Conservation (phyloP, 2,113 vertebrate species). For the Perca fluviatilis region DNA sequence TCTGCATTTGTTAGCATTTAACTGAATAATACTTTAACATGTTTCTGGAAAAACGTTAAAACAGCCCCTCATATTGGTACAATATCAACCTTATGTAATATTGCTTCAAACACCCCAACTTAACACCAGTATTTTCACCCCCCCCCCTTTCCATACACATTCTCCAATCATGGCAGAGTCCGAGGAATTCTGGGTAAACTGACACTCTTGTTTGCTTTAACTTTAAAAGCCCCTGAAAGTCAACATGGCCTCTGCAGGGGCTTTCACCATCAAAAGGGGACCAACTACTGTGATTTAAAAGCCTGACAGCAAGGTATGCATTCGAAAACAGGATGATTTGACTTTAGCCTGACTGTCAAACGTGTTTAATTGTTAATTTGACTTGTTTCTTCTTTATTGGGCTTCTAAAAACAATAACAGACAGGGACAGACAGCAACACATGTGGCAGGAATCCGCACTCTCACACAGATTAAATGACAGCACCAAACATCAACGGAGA, state of each 20-base stretch:
- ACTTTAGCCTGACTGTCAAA: not conserved
- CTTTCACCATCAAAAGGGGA: conserved; percentile 47
- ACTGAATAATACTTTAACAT: not conserved
- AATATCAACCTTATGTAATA: not conserved
- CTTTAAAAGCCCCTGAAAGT: conserved; percentile 71
- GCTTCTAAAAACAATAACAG: not conserved
- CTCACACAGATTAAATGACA: conserved; percentile 40
- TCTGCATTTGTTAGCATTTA: not conserved
- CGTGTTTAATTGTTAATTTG: not conserved
- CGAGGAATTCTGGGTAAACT: conserved; percentile 72
- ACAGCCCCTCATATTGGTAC: not conserved
- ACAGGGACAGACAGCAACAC: not conserved
- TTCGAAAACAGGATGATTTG: conserved; percentile 26
- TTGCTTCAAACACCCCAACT: conserved; percentile 15
- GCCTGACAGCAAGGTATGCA: conserved; percentile 44
- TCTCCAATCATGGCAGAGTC: conserved; percentile 33
- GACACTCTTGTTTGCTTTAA: conserved; percentile 75
- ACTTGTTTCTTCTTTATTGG: not conserved
- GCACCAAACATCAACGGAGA: not conserved
- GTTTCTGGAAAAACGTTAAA: not conserved
- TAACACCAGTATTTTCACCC: conserved; percentile 9
- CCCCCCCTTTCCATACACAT: conserved; percentile 6
- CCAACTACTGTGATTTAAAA: conserved; percentile 52
- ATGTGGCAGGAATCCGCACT: conserved; percentile 12
- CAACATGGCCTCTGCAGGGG: conserved; percentile 60